A percentile compares a stretch with the other conserved stretches of the same genome.
Conservation (phyloP, 1,140 invertebrate genomes). For the Andricus grossulariae region DNA sequence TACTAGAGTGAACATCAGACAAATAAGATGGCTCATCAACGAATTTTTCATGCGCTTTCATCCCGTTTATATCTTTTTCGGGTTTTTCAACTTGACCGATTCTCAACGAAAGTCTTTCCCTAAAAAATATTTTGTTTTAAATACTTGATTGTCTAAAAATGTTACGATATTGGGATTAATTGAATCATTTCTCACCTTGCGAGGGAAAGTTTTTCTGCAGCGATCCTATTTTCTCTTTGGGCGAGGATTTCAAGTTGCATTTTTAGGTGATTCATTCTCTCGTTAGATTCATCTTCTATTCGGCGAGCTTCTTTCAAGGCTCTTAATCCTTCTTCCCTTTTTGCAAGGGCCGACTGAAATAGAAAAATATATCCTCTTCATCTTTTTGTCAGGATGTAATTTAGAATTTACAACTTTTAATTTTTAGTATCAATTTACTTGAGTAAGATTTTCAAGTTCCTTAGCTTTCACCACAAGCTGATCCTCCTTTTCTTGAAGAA, state of each 20-base stretch:
- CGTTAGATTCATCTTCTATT: conserved; percentile 66
- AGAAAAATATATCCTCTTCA: not conserved
- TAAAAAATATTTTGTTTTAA: conserved; percentile 42
- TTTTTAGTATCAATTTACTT: conserved; percentile 52
- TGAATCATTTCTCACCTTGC: conserved; percentile 57
- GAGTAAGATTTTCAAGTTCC: conserved; percentile 68
- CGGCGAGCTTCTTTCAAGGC: conserved; percentile 64
- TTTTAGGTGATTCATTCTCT: conserved; percentile 61
- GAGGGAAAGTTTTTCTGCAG: conserved; percentile 62
- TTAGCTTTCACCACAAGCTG: conserved; percentile 63
- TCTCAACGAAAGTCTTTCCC: conserved; percentile 62
- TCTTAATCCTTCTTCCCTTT: conserved; percentile 66
- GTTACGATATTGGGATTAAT: not conserved
- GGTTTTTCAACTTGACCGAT: conserved; percentile 57
- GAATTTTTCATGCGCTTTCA: conserved; percentile 40
- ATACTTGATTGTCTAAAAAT: conserved; percentile 25
- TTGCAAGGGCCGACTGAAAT: conserved; percentile 59
- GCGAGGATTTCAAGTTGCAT: conserved; percentile 61
- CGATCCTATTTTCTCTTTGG: conserved; percentile 65
- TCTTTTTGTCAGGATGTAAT: not conserved
- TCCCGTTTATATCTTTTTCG: conserved; percentile 56
- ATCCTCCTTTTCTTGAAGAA: conserved; percentile 62
- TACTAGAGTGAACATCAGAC: conserved; percentile 37
- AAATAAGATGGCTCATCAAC: conserved; percentile 37
- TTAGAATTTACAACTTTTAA: conserved; percentile 16